Conservation (phyloP, 2,113 vertebrate species). For the Furnarius figulus region DNA sequence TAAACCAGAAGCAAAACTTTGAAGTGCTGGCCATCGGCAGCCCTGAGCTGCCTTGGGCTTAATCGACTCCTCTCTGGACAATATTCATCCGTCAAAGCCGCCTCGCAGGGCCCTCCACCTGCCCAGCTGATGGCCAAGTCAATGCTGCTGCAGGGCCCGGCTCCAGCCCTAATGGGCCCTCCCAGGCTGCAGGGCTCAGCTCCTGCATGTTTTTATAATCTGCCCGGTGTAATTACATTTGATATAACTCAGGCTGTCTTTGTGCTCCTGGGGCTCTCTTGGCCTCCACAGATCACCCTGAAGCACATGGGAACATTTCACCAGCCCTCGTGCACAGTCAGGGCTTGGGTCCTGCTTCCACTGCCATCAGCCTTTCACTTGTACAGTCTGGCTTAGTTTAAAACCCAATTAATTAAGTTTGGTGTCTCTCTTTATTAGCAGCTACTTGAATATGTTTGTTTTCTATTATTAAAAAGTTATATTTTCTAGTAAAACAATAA, state of each 20-base stretch:
- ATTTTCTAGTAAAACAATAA: background rate
- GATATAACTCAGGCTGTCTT: fast-evolving
- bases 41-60: background rate
- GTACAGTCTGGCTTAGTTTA: background rate
- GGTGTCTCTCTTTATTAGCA: background rate
- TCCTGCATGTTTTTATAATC: background rate
- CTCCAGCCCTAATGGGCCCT: background rate
- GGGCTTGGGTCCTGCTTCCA: background rate
- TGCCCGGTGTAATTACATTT: background rate
- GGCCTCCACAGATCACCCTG: background rate
- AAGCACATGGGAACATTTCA: fast-evolving
- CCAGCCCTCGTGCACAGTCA: fast-evolving
- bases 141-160: too few relatives aligned
- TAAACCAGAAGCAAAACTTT: background rate
- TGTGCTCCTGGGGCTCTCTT: background rate
- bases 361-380: background rate
- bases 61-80: background rate
- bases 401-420: background rate
- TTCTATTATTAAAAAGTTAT: background rate
- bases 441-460: background rate
- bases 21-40: background rate
- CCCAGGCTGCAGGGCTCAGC: fast-evolving
- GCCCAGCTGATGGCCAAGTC: background rate
- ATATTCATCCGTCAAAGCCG: background rate
- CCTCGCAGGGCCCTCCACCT: background rate